These are phyloP conservation scores for Caenorhabditis drosophilae DNA, from an alignment of 2,888 invertebrate genomes.

Conservation along the genomic window DNA sequence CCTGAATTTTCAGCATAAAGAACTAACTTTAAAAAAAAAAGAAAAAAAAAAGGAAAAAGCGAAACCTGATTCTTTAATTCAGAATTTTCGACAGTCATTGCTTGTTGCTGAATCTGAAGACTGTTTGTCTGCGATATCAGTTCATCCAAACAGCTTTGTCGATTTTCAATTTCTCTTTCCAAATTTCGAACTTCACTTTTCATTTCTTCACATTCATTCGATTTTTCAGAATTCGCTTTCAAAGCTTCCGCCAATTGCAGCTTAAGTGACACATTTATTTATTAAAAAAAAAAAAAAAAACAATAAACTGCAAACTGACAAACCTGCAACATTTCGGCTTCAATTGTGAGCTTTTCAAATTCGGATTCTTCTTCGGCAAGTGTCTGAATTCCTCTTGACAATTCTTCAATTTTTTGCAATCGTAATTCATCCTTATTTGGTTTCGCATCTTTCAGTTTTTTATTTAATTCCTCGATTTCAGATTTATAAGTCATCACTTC, in stretches of 20 bases:
- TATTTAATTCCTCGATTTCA: not conserved
- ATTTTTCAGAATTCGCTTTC: slow-evolving; percentile 44
- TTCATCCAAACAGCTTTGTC: slow-evolving; percentile 50
- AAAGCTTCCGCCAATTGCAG: slow-evolving; percentile 47
- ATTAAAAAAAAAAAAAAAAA: too few species aligned
- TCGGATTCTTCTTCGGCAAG: too few species aligned
- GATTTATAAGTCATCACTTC: slow-evolving; percentile 16
- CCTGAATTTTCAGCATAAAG: too few species aligned
- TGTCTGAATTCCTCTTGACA: too few species aligned
- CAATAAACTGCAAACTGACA: not conserved
- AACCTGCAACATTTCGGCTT: slow-evolving; percentile 5
- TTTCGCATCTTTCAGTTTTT: slow-evolving; percentile 4
- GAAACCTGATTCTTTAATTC: slow-evolving; percentile 4
- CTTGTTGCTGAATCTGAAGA: slow-evolving; percentile 41
- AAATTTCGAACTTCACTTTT: slow-evolving; percentile 27
- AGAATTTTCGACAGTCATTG: not conserved
- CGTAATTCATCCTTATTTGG: too few species aligned
- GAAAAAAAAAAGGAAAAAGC: not conserved
- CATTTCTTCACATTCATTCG: slow-evolving; percentile 49
- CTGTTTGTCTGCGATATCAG: slow-evolving; percentile 49
- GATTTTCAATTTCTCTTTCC: slow-evolving; percentile 37
- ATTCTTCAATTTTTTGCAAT: too few species aligned
- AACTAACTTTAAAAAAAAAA: too few species aligned
- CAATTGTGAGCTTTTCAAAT: too few species aligned
- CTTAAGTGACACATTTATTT: too few species aligned